Percentiles rank a stretch among this genome's conserved stretches.
phyloP scores from a whole-genome alignment of 2,113 vertebrate genomes.

The Cyprinus carpio region DNA sequence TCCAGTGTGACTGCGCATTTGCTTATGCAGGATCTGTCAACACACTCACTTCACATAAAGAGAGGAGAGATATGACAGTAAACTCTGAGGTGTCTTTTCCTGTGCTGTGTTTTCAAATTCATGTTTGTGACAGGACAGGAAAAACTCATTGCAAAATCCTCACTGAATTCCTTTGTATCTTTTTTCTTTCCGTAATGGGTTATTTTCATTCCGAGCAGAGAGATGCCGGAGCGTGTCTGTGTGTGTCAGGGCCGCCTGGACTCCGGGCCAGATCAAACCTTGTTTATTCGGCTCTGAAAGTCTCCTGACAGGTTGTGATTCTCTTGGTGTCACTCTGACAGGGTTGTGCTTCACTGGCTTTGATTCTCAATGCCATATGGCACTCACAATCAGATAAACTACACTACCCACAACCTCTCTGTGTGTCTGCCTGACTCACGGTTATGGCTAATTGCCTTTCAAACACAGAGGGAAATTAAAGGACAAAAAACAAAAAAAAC shows the following conservation, averaged over 20 bases:
- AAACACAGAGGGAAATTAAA: neutral
- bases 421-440: neutral
- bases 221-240: neutral
- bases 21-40: neutral
- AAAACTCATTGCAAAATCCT: neutral
- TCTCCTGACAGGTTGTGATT: constrained; percentile 35
- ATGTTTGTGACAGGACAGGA: constrained; percentile 23
- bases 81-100: constrained; percentile 8
- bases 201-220: constrained; percentile 16
- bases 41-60: constrained; percentile 3
- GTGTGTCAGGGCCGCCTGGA: neutral
- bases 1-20: neutral
- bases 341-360: neutral
- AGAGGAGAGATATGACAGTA: constrained; percentile 17
- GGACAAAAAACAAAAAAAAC: neutral
- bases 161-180: neutral
- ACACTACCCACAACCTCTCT: neutral
- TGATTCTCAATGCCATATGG: constrained; percentile 24
- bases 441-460: neutral
- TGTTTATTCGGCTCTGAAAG: neutral
- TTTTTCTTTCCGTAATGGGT: neutral
- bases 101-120: constrained; percentile 12
- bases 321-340: constrained; percentile 15
- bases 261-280: constrained; percentile 5
- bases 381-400: constrained; percentile 8